These are phyloP conservation scores for Nesidiocoris tenuis DNA, from an alignment of 2,888 invertebrate genomes.

Conservation along the genomic window DNA sequence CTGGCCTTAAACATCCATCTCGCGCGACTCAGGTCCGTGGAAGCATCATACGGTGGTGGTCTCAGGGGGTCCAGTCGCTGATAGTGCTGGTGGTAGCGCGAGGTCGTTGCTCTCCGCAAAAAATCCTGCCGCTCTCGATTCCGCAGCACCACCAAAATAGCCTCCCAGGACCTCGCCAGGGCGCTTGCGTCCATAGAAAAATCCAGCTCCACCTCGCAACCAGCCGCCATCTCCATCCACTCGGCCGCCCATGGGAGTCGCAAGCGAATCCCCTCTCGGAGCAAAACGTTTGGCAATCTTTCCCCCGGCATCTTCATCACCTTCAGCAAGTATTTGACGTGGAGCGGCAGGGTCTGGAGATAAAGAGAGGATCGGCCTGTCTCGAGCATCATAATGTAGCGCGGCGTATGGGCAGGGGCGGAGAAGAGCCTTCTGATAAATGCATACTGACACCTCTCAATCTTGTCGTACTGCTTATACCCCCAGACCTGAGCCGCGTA, in stretches of 20 bases:
- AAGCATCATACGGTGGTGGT: not conserved
- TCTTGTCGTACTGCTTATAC: not conserved
- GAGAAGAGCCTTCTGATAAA: not conserved
- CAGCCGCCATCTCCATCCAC: not conserved
- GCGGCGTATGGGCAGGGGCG: not conserved
- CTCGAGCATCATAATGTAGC: not conserved
- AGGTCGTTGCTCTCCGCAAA: not conserved
- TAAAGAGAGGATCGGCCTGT: not conserved
- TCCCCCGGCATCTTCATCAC: not conserved
- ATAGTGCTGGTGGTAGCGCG: not conserved
- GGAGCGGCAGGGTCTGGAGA: not conserved
- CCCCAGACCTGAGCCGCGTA: not conserved
- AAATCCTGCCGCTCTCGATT: not conserved
- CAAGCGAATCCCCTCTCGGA: not conserved
- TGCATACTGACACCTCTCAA: not conserved
- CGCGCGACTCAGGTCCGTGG: not conserved
- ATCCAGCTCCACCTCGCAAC: not conserved
- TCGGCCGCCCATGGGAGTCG: not conserved
- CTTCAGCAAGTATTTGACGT: not conserved
- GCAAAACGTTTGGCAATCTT: not conserved
- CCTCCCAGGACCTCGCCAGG: not conserved
- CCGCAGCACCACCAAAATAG: not conserved
- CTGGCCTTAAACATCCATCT: not conserved
- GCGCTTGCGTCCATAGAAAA: not conserved
- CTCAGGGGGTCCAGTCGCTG: not conserved